Base-by-base conservation (phyloP, 1,140 invertebrate species). In the Eupeodes corollae region DNA sequence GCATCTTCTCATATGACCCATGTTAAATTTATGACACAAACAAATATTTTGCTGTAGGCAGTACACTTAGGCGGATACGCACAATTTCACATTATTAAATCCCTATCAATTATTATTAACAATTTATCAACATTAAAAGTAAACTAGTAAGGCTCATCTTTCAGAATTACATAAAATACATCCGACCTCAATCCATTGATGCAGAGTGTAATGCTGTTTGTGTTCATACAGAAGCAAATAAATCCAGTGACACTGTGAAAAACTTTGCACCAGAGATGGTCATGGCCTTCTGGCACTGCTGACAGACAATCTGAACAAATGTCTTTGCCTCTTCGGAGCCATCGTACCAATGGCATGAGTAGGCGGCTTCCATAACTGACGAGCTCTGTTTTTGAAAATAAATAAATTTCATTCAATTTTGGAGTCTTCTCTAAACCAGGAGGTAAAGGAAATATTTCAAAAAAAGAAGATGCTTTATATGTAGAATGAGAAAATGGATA, bases 251-350 rank as follows among this genome's bases (percentile, higher is more conserved):
- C 2, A 89, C 84, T 0, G 85, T 89, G 64, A 89, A 89, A 63
- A 89, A 89, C 59, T 88, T 89, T 0, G 86, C 85, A 46, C 86
- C 86, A 5, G 86, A 87, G 57, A 89, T 86, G 42, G 83, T 84
- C 77, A 89, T 80, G 0, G 86, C 82, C 61, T 88, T 88, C 66
- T 89, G 86, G 69, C 86, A 88, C 58, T 89, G 86, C 56, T 89
- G 86, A 64, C 86, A 88, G n/a, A 89, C 85, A 55, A 89, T 89
- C 68, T 89, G 86, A 1, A 89, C 84, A 63, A 89, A 89, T 15
- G 86, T 88, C 59, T 89, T 89, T 0, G 86, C 86, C 58, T 89
- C 86, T 59, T 89, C 86, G 0, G 85, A 88, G 3, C 86, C 86
- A 55, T 88, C 85, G 58, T 89, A 89, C 86, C 86, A 89, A 49